Percentiles rank a stretch among this genome's conserved stretches.
These are phyloP conservation scores for Microcebus griseorufus DNA, from an alignment of 2,113 vertebrate genomes.

Conservation along the genomic window DNA sequence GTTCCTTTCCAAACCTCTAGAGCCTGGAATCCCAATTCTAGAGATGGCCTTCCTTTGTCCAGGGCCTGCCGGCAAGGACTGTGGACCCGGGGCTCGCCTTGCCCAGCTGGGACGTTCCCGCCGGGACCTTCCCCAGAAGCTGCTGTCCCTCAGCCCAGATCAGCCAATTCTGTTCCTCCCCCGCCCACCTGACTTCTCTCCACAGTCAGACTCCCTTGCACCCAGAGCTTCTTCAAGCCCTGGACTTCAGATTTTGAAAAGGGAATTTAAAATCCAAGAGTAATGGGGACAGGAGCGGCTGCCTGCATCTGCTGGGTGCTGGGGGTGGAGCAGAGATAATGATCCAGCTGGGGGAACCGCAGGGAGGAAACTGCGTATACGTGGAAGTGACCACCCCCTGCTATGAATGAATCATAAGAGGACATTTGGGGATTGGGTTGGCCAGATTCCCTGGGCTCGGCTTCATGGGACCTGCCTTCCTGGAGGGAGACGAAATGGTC, in stretches of 20 bases:
- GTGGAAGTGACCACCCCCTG: conserved; percentile 35
- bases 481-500: not conserved
- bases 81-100: not conserved
- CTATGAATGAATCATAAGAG: conserved; percentile 6
- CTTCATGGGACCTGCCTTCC: not conserved
- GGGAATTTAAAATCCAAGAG: conserved; percentile 26
- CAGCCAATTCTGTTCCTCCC: not conserved
- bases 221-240: not conserved
- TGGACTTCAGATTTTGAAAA: conserved; percentile 51
- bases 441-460: conserved; percentile 53
- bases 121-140: not conserved
- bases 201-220: not conserved
- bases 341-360: conserved; percentile 67
- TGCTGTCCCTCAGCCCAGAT: not conserved
- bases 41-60: not conserved
- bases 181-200: not conserved
- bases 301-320: conserved; percentile 35
- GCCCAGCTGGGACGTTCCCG: not conserved
- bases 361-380: conserved; percentile 61
- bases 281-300: conserved; percentile 51
- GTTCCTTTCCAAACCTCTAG: not conserved
- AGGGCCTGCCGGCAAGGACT: not conserved
- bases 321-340: conserved; percentile 57
- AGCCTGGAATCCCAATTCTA: not conserved
- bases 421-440: conserved; percentile 10